Evolutionary conservation across 64 coral and sea anemone species (phyloP).

Genomic region (Anthopleura sola): DNA sequence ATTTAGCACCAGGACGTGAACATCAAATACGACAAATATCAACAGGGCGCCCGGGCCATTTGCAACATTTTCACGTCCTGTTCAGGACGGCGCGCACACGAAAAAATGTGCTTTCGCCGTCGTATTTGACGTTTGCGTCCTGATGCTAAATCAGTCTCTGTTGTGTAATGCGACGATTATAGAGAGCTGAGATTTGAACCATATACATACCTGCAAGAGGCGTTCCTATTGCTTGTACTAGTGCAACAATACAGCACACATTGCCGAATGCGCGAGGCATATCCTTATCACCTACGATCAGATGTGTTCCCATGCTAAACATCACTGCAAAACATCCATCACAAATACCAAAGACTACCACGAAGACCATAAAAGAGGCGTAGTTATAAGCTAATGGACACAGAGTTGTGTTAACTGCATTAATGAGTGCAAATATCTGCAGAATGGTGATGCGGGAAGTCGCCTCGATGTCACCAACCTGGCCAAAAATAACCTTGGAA

Average conservation of each 20-base stretch:
- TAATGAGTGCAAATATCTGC: conserved; percentile 31
- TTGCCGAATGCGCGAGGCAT: conserved; percentile 70
- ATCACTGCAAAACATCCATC: conserved; percentile 80
- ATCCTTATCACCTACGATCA: conserved; percentile 55
- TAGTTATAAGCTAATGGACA: conserved; percentile 32
- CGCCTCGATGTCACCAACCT: conserved; percentile 15
- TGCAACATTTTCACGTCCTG: too few relatives aligned
- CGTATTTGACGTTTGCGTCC: too few relatives aligned
- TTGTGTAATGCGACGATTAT: too few relatives aligned
- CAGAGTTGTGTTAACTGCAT: conserved; percentile 44
- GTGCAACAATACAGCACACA: conserved; percentile 49
- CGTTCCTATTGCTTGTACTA: conserved; percentile 51
- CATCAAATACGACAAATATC: too few relatives aligned
- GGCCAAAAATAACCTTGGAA: conserved; percentile 31
- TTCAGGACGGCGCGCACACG: too few relatives aligned
- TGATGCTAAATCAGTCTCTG: too few relatives aligned
- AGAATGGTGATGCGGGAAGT: conserved; percentile 15
- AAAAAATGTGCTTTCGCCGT: too few relatives aligned
- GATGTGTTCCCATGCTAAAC: conserved; percentile 76
- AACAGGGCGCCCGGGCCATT: too few relatives aligned
- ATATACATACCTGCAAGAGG: conserved; percentile 52
- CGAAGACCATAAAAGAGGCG: conserved; percentile 34
- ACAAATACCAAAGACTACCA: conserved; percentile 58
- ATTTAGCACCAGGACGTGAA: too few relatives aligned
- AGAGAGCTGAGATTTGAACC: too few relatives aligned